Base-by-base conservation (phyloP, 2,888 invertebrate genomes). In the Beris chalybata region DNA sequence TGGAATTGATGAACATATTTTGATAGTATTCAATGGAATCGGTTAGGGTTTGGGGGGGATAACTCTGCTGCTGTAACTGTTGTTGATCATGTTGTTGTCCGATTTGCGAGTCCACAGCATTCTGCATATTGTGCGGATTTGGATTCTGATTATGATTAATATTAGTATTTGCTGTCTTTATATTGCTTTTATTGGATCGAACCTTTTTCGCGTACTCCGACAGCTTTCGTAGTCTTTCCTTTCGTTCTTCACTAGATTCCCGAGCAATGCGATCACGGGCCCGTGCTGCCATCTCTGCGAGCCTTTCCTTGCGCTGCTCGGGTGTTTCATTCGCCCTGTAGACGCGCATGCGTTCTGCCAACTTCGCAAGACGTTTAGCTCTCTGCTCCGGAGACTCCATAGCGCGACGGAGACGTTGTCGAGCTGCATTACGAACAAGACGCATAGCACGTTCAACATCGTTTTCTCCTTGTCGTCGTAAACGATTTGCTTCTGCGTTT, bases 141-240 rank as follows among this genome's bases (percentile, higher is more conserved):
- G 66, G 68, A 71, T 67, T 67, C 70, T 71, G 69, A 70, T 71
- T 71, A 68, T 69, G 69, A 69, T 70, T 73, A 74, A 72, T 71
- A 64, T 65, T 64, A 56, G 53, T 65, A 57, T 67, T 66, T 69
- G 70, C 75, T 71, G 76, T 76, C 73, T 79, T 79, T 72, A 77
- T 71, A 74, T 74, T 73, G 76, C 79, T 77, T 77, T 80, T 80
- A 77, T 78, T 78, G 76, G 78, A 77, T 77, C 81, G 77, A 76
- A 80, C 79, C 78, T 78, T 80, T 78, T 80, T 80, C 71, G 80
- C 80, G 71, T 80, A 81, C 69, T 81, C 80, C 73, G 80, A 80
- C 71, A 81, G 74, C 74, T 80, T 80, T 74, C 78, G 77, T 75
- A 80, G 77, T 74, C 80, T 76, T 69, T 80, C 79, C 76, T 79